Conservation (phyloP, 2,113 vertebrate species). For the Sebastes fasciatus region DNA sequence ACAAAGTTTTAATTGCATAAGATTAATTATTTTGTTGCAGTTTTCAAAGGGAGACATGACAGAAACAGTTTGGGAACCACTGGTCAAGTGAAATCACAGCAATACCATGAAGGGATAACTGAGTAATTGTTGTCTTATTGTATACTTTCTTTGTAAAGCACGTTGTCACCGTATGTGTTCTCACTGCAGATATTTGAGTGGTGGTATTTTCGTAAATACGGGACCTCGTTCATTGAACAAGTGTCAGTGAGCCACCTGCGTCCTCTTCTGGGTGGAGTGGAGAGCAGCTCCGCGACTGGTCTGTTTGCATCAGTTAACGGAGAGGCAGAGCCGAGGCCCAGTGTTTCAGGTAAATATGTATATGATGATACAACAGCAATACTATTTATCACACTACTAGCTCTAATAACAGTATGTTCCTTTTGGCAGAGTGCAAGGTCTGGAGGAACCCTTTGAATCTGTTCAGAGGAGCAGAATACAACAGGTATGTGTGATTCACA, state of each 20-base stretch:
- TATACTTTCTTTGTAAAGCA: not conserved
- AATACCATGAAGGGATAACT: not conserved
- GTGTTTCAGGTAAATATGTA: slow-evolving; percentile 89
- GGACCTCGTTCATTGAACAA: slow-evolving; percentile 98
- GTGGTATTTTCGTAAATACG: slow-evolving; percentile 99
- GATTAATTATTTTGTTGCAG: not conserved
- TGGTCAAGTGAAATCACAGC: not conserved
- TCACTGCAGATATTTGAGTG: slow-evolving; percentile 94
- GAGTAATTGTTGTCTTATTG: not conserved
- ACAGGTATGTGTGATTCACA: slow-evolving; percentile 85
- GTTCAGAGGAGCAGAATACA: slow-evolving; percentile 98
- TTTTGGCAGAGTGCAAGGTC: slow-evolving; percentile 94
- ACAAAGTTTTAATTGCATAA: not conserved
- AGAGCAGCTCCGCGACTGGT: slow-evolving; percentile 87
- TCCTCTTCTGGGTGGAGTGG: slow-evolving; percentile 92
- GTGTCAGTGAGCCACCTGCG: slow-evolving; percentile 96
- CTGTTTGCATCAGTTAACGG: slow-evolving; percentile 88
- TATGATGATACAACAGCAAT: fast-evolving
- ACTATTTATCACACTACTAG: not conserved
- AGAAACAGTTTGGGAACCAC: not conserved
- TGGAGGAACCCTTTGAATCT: slow-evolving; percentile 99
- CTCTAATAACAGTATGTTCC: not conserved
- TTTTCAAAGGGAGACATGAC: not conserved
- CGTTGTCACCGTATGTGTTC: not conserved
- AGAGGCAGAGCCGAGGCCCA: slow-evolving; percentile 90